Percentiles rank a stretch among this genome's conserved stretches.
phyloP scores from a whole-genome alignment of 2,888 invertebrate genomes.

The Rhagonycha fulva region DNA sequence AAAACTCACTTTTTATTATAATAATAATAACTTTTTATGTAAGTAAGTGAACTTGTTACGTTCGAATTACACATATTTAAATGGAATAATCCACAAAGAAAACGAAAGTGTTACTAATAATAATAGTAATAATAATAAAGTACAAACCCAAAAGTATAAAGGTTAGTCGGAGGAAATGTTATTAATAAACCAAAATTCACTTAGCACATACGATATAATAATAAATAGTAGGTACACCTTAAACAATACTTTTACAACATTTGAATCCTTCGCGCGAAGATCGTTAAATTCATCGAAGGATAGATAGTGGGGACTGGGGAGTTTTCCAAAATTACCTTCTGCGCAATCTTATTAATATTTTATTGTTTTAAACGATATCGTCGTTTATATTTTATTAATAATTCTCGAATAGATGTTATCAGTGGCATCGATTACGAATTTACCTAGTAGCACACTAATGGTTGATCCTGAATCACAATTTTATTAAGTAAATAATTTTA shows the following conservation, averaged over 20 bases:
- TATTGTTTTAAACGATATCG: not conserved
- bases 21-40: not conserved
- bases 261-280: not conserved
- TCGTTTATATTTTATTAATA: not conserved
- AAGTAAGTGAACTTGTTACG: not conserved
- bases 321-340: not conserved
- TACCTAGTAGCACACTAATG: not conserved
- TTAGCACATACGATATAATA: not conserved
- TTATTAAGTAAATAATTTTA: too few species aligned
- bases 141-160: not conserved
- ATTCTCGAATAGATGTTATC: not conserved
- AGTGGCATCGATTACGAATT: not conserved
- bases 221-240: not conserved
- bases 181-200: too few species aligned
- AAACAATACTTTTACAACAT: not conserved
- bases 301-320: not conserved
- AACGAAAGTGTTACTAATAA: not conserved
- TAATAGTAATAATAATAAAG: not conserved
- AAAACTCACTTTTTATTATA: not conserved
- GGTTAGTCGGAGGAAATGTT: not conserved
- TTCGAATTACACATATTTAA: not conserved
- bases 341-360: not conserved
- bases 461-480: too few species aligned
- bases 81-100: not conserved
- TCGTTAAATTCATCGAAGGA: not conserved